These are phyloP conservation scores for Podarcis raffonei DNA, from an alignment of 2,113 vertebrate species.

Conservation along the genomic window DNA sequence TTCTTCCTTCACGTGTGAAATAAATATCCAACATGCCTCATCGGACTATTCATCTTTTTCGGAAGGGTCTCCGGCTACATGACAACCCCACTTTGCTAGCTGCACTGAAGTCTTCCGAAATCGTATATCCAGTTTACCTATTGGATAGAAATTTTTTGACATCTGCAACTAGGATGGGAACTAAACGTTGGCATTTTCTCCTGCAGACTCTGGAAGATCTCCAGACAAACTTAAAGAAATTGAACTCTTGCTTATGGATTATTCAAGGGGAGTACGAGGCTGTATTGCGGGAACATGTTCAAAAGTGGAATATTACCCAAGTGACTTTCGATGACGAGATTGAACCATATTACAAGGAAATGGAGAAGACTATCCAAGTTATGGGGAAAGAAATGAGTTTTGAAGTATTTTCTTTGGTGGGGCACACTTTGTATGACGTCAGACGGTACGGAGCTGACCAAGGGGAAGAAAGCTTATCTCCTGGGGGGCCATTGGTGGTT, in stretches of 20 bases:
- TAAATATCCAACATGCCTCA: slow-evolving; percentile 43
- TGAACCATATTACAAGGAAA: slow-evolving; percentile 66
- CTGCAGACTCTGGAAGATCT: slow-evolving; percentile 71
- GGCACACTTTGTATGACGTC: slow-evolving; percentile 68
- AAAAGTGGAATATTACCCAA: slow-evolving; percentile 63
- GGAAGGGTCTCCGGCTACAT: slow-evolving; percentile 67
- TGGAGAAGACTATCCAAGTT: slow-evolving; percentile 56
- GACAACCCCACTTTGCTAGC: slow-evolving; percentile 70
- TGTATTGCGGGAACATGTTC: slow-evolving; percentile 47
- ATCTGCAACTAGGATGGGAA: slow-evolving; percentile 32
- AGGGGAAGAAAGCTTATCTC: not conserved
- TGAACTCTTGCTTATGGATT: slow-evolving; percentile 65
- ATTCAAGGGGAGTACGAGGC: slow-evolving; percentile 56
- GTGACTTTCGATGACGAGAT: slow-evolving; percentile 67
- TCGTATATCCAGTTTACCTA: slow-evolving; percentile 63
- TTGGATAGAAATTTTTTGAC: slow-evolving; percentile 62
- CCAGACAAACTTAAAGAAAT: slow-evolving; percentile 42
- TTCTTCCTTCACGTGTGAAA: not conserved
- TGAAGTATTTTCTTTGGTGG: slow-evolving; percentile 56
- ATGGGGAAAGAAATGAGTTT: slow-evolving; percentile 66
- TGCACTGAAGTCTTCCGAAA: slow-evolving; percentile 59
- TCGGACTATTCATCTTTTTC: slow-evolving; percentile 71
- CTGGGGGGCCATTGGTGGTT: not conserved
- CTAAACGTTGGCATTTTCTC: slow-evolving; percentile 68
- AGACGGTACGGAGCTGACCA: slow-evolving; percentile 42